Base-by-base conservation (phyloP, 2,113 vertebrate species). In the Rhegmatorhina hoffmannsi region DNA sequence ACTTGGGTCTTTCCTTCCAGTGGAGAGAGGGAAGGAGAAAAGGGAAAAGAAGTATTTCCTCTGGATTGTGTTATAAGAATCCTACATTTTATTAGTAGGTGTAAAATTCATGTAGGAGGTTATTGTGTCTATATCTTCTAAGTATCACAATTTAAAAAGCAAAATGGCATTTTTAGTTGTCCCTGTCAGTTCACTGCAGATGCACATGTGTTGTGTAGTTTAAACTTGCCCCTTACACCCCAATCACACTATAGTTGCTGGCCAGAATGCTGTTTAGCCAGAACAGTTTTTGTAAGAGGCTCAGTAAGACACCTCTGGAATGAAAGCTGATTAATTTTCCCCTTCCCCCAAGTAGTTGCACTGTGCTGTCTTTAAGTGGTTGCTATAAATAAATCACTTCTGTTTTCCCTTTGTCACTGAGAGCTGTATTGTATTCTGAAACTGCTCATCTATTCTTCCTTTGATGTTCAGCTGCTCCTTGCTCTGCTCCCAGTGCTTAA, bases 331-430 rank as follows among this genome's bases (percentile, higher is more conserved):
- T 95, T 86, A 95, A 89, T 96, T 92, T 95, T 89, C 82, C 92
- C 68, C 90, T 95, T 96, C 92, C 94, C 91, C 90, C 95, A 92
- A 96, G 92, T 94, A 95, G 97, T 88, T 97, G 96, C 72, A 86
- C 93, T 96, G 94, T 96, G 92, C 96, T 95, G 91, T 95, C 95
- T 97, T 98, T 95, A 97, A 98, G 97, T 96, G 96, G 95, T 76
- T 96, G 87, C 96, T 97, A 96, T 98, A 98, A 97, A 98, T 97
- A 98, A 97, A 96, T 95, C 53, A 95, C 85, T 96, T 96, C 95
- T 97, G 96, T 94, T 96, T 95, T 96, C 87, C 95, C 72, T 97
- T 97, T 97, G 97, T 98, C 96, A 91, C 96, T 59, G 69, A 90
- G 89, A 95, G 90, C 93, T 83, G 34, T 83, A 28, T 91, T 89